phyloP scores from a whole-genome alignment of 2,888 invertebrate genomes.

The Gryllus longicercus region DNA sequence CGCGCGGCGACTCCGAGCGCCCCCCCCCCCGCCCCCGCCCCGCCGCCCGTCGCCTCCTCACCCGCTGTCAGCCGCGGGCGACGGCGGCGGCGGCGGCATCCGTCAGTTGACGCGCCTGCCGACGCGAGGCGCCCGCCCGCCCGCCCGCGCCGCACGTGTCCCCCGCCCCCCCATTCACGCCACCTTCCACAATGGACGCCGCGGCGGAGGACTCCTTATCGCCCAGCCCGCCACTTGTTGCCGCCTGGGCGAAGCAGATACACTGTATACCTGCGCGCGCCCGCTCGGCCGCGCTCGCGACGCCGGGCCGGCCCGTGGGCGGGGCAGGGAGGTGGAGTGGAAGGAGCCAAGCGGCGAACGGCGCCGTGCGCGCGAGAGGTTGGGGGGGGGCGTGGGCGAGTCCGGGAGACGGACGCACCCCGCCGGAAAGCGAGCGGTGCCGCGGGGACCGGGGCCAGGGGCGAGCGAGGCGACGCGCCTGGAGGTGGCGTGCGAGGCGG shows the following conservation, averaged over 20 bases:
- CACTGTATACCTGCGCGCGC: background rate
- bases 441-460: no score
- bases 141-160: background rate
- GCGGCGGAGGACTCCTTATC: background rate
- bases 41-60: background rate
- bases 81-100: background rate
- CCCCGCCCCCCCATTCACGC: background rate
- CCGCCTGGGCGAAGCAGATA: background rate
- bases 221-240: background rate
- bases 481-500: no score
- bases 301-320: background rate
- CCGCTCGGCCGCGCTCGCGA: background rate
- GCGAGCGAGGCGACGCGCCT: no score
- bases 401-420: no score
- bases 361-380: no score
- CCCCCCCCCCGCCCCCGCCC: background rate
- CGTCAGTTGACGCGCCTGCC: constrained; percentile 5
- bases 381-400: no score
- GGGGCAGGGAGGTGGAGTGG: no score
- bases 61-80: background rate
- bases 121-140: background rate
- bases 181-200: background rate
- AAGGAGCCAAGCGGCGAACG: no score
- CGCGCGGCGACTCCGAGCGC: background rate
- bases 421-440: no score